Evolutionary conservation across 2,888 invertebrate genomes (phyloP), one percentile per base, ranked within the genome.

Genomic region (Drosophila paucipuncta): DNA sequence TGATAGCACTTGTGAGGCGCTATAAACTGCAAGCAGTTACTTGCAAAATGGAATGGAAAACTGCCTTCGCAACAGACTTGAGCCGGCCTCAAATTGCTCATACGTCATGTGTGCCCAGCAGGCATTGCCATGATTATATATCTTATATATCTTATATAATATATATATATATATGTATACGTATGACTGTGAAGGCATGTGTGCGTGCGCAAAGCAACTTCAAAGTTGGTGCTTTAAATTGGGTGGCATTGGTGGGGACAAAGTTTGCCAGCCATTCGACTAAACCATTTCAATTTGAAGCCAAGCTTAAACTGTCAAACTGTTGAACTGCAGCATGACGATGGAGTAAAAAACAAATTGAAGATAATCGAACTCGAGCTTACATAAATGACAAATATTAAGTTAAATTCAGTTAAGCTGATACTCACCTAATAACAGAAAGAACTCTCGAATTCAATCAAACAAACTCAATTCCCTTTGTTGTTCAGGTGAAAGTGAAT

Each of bases 1-100:
- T 88, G 88, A 90, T 85, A 83, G 90, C 85, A 90, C 90, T 83
- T 90, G 85, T 64, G 90, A 80, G 85, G 83, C 90, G 90, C 88
- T 85, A 85, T 88, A 85, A 85, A 90, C 88, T 85, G 90, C 85
- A 89, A 85, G 85, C 88, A 85, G 85, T 89, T 87, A 82, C 85
- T 81, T 39, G 62, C 72, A 68, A 78, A 76, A 68, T 67, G 80
- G 61, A 64, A 67, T 70, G 72, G 77, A 68, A 72, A 78, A 77
- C 81, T 68, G 80, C 63, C 77, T 61, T 39, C 37, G 76, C 68
- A 74, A 66, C 60, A 65, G 64, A 62, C 72, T 50, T 55, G 53
- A 43, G 53, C 43, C 53, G 57, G 72, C 71, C 78, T 63, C 62
- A 79, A 81, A 79, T 79, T 81, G 73, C 78, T 60, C 82, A 79